These are phyloP conservation scores for Marasmarcha lunaedactyla DNA, from an alignment of 2,888 invertebrate species.

Conservation along the genomic window DNA sequence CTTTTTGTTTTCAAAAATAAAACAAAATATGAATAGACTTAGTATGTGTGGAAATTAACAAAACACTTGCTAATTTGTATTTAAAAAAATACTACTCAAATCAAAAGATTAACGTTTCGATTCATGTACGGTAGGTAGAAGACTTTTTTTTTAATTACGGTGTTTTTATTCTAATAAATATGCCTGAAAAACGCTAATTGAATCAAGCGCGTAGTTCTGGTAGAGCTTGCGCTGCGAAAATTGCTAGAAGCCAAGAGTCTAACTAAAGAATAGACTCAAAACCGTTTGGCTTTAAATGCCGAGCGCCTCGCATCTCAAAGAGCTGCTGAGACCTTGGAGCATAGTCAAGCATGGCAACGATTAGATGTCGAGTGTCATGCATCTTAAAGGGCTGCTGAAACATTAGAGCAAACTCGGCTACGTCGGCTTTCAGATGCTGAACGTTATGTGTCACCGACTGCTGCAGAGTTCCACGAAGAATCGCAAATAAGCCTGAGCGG, in stretches of 20 bases:
- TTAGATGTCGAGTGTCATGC: slow-evolving; percentile 10
- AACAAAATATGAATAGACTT: too few species aligned
- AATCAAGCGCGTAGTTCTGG: slow-evolving; percentile 10
- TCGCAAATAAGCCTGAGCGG: slow-evolving; percentile 10
- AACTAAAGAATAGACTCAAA: slow-evolving; percentile 8
- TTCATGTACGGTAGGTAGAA: too few species aligned
- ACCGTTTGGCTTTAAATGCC: slow-evolving; percentile 5
- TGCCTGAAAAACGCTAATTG: slow-evolving; percentile 12
- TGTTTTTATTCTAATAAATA: too few species aligned
- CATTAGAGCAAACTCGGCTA: slow-evolving; percentile 5
- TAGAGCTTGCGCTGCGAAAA: slow-evolving; percentile 11
- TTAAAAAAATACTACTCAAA: too few species aligned
- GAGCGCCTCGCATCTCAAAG: slow-evolving; percentile 10
- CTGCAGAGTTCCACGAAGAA: slow-evolving; percentile 9
- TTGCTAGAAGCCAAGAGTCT: slow-evolving; percentile 9
- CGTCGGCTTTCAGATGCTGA: slow-evolving; percentile 9
- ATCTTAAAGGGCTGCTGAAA: slow-evolving; percentile 11
- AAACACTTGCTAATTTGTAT: too few species aligned
- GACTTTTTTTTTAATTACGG: too few species aligned
- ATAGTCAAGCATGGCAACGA: slow-evolving; percentile 3
- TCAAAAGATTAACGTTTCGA: too few species aligned
- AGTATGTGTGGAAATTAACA: too few species aligned
- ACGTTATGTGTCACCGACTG: slow-evolving; percentile 7
- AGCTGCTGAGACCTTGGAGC: slow-evolving; percentile 8
- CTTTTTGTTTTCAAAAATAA: too few species aligned